A percentile compares a stretch with the other conserved stretches of the same genome.
Conservation (phyloP, 2,797 vertebrate species). For the Eremophila alpestris region DNA sequence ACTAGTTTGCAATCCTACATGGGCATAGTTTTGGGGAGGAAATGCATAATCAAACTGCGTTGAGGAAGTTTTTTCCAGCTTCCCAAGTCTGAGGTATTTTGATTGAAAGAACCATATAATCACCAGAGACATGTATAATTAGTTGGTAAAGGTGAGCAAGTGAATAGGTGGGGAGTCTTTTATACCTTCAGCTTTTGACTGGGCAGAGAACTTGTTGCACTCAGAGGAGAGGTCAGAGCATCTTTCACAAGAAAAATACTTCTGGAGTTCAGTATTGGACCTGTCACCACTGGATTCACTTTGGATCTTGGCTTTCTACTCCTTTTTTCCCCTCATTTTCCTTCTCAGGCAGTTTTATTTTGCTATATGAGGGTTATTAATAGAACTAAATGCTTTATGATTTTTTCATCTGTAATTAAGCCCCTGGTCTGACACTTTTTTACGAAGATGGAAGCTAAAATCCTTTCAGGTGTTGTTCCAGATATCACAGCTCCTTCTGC, state of each 20-base stretch:
- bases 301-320: background rate
- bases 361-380: background rate
- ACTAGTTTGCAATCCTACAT: background rate
- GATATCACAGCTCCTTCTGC: background rate
- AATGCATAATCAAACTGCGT: background rate
- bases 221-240: background rate
- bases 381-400: background rate
- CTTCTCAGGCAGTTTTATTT: background rate
- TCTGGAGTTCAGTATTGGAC: background rate
- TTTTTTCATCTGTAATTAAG: background rate
- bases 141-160: background rate
- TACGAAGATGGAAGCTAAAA: background rate
- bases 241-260: background rate
- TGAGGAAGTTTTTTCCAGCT: background rate
- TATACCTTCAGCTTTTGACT: background rate
- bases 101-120: background rate
- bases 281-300: background rate
- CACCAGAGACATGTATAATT: background rate
- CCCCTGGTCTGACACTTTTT: background rate
- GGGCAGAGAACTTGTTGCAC: background rate
- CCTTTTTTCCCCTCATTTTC: background rate
- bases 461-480: background rate
- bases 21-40: background rate
- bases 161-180: background rate
- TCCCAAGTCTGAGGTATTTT: background rate